Conservation (phyloP, 2,888 invertebrate species). For the Heliconius ethilla region DNA sequence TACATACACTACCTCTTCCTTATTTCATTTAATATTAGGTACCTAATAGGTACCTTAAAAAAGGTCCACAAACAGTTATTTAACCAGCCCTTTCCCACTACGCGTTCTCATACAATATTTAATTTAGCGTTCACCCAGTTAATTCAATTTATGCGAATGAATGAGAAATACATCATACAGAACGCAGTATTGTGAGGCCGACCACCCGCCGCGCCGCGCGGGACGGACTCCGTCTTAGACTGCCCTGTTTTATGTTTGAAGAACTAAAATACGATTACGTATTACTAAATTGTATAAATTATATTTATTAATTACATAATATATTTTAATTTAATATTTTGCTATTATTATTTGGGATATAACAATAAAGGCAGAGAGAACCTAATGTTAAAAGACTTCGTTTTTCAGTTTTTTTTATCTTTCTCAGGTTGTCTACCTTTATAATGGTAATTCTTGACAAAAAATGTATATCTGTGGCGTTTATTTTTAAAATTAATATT, state of each 20-base stretch:
- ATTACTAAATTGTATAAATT: not conserved
- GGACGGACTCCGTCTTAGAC: slow-evolving; percentile 28
- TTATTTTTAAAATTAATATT: not conserved
- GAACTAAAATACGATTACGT: slow-evolving; percentile 7
- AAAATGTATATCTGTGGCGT: slow-evolving; percentile 1
- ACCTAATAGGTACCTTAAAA: not conserved
- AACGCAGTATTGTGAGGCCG: slow-evolving; percentile 30
- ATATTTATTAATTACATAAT: not conserved
- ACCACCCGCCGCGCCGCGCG: slow-evolving; percentile 42
- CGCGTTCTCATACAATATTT: slow-evolving; percentile 6
- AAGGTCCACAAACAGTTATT: not conserved
- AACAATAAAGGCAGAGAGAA: not conserved
- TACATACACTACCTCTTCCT: too few species aligned
- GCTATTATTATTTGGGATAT: not conserved
- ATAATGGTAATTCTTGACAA: not conserved
- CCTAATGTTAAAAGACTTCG: not conserved
- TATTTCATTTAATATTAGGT: not conserved
- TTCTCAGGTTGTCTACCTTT: not conserved
- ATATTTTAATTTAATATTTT: not conserved
- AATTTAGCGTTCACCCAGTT: slow-evolving; percentile 29
- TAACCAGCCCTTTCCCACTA: not conserved
- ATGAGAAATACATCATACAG: slow-evolving; percentile 36
- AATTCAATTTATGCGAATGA: slow-evolving; percentile 38
- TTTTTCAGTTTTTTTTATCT: not conserved
- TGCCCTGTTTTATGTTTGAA: slow-evolving; percentile 32